Conservation (phyloP, 2,797 vertebrate genomes). For the Catamblyrhynchus diadema region DNA sequence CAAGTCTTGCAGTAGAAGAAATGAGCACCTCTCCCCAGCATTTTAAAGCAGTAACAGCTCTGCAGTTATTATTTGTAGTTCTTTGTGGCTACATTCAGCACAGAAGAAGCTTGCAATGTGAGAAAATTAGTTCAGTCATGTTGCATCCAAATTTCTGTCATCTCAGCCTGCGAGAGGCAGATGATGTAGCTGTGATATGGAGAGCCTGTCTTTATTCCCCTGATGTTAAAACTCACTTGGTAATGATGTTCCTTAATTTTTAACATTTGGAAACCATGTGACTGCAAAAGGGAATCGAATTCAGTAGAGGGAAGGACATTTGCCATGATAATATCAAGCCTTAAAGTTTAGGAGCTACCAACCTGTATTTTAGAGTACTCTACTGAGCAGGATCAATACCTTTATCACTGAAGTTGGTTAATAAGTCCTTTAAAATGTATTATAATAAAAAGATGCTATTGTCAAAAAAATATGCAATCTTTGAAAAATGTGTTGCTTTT, state of each 20-base stretch:
- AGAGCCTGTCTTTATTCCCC: neutral
- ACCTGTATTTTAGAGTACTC: neutral
- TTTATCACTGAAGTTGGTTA: neutral
- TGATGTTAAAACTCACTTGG: neutral
- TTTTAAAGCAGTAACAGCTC: neutral
- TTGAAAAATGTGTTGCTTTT: neutral
- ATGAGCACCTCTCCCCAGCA: neutral
- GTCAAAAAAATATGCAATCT: neutral
- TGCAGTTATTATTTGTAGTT: neutral
- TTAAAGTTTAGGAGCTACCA: neutral
- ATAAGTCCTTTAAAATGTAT: neutral
- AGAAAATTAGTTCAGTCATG: neutral
- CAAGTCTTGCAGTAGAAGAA: slow-evolving; percentile 19
- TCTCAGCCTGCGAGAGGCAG: neutral
- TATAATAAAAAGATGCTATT: neutral
- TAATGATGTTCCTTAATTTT: neutral
- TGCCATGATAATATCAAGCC: neutral
- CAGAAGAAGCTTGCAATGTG: neutral
- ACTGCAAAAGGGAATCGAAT: neutral
- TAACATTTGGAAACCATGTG: neutral
- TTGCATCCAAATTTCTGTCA: neutral
- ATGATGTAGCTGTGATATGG: neutral
- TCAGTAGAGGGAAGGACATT: neutral
- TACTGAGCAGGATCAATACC: neutral
- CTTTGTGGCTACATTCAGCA: neutral